A percentile compares a stretch with the other conserved stretches of the same genome.
phyloP scores from a whole-genome alignment of 2,113 vertebrate species.

The Micromys minutus region DNA sequence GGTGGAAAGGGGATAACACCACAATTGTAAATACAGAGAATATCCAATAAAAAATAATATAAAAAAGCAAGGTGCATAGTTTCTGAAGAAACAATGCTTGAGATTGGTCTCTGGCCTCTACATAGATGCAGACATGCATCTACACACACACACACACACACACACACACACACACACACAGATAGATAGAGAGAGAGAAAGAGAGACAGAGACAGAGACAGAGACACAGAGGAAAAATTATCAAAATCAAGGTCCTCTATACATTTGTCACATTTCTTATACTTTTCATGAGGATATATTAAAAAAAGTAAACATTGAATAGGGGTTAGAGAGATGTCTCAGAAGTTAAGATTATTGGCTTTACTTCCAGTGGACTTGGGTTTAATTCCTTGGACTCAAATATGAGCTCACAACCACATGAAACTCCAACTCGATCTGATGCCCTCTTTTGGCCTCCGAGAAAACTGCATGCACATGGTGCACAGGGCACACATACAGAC shows the following conservation, averaged over 20 bases:
- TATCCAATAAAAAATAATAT: no score
- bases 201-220: no score
- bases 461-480: not conserved
- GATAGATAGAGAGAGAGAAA: not conserved
- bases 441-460: not conserved
- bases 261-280: conserved; percentile 34
- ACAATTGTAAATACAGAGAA: no score
- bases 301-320: not conserved
- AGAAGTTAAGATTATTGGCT: not conserved
- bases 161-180: no score
- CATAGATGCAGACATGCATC: no score
- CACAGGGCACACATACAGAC: no score
- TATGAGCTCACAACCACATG: not conserved
- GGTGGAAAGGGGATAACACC: no score
- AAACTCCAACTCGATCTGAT: not conserved
- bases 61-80: not conserved
- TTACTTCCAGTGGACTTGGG: not conserved
- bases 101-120: not conserved
- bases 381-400: not conserved
- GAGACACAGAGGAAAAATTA: no score
- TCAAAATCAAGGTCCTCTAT: not conserved
- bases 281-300: not conserved
- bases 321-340: not conserved
- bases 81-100: not conserved
- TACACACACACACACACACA: not conserved